Evolutionary conservation across 1,140 invertebrate genomes (phyloP), one percentile per base, ranked within the genome.

Genomic region (Meloidogyne chitwoodi): DNA sequence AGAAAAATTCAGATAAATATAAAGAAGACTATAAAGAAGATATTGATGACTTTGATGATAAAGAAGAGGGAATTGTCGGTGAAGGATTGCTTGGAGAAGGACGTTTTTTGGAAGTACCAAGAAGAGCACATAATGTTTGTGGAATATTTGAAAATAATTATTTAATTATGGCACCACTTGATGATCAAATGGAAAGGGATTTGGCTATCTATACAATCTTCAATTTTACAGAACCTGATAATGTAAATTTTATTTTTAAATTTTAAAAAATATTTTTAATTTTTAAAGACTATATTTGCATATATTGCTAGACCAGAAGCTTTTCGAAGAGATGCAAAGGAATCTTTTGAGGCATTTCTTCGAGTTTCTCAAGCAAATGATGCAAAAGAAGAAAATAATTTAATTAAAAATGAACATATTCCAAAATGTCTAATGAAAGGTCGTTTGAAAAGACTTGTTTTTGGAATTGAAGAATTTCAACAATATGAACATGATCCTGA

Each of bases 401-500:
- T 11, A 29, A 24, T 44, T 22, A 56, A 56, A 6, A 16, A 16
- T 34, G 29, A 19, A 24, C 68, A 69, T 19, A 26, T 69, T 4
- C 68, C 68, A 56, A 69, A 24, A 5, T 69, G 29, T 24, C 14
- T 27, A 56, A 19, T 69, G 68, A 41, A 26, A 69, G 29, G 29
- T 12, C 24, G 27, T 4, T 31, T 26, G 27, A 69, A 56, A 69
- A 69, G 68, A 19, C 31, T 44, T 44, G 29, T n/a, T 12, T 69
- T 69, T 56, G 68, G 68, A 5, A 26, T 69, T 41, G 68, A 69
- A 41, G 24, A 38, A 26, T 26, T 69, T 29, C 68, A 69, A 19
- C 68, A 69, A 56, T 26, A 56, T 19, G 68, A 69, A 56, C 68
- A 69, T 29, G 68, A 69, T 27, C 38, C 68, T 38, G 68, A 69